Evolutionary conservation across 2,113 vertebrate species (phyloP), one percentile per base, ranked within the genome.

Genomic region (Mola mola): DNA sequence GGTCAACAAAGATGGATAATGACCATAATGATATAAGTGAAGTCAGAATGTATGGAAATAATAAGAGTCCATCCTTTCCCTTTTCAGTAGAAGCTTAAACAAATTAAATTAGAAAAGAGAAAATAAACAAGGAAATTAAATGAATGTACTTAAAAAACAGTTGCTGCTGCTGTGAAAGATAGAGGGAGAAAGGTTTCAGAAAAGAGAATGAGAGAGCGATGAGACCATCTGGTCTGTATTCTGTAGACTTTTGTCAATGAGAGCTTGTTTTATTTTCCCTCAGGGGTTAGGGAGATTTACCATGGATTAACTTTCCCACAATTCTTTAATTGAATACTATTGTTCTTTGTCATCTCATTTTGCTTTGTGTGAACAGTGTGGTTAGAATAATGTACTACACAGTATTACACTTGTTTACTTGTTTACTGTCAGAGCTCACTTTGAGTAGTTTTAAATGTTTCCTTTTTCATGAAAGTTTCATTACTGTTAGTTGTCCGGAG

Each of bases 261-360:
- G 62, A 83, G 80, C 85, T 83, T 90, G 84, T 91, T 90, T 87
- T 87, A 84, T 90, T 89, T 79, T 81, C 79, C 79, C 79, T 77
- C 73, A 51, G 75, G 77, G 89, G 85, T 87, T 89, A 89, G 88
- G 85, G 86, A 89, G 89, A 90, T 91, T 92, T 89, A 76, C 44
- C 49, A 60, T 72, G 82, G 90, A 93, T 92, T 93, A 91, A 89
- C 72, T 87, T 84, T 38, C 66, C 72, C 74, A 74, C 70, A 61
- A 61, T 87, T 90, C 65, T 82, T 78, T 63, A 79, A 77, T 84
- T 70, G 49, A 51, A 56, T 78, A 71, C 78, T 50, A 82, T 76
- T 89, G 83, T 86, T 82, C 75, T 78, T 75, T 38, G 21, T 58
- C 77, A 78, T 72, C 68, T 68, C 53, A 70, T 81, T 78, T 69